Evolutionary conservation across 2,113 vertebrate species (phyloP).

Genomic region (Rousettus leschenaultii): DNA sequence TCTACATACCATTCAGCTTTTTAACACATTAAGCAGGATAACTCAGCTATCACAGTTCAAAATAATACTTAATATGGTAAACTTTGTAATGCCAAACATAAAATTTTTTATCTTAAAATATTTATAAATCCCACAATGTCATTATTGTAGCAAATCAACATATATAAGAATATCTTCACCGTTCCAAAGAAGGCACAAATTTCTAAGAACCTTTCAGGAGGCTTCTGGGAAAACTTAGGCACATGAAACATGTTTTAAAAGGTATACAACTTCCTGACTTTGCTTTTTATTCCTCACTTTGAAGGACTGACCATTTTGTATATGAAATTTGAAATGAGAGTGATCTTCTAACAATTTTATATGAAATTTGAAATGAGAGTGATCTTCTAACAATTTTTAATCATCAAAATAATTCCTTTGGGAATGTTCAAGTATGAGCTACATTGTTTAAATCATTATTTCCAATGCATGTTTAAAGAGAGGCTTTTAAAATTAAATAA

Average conservation of each 20-base stretch:
- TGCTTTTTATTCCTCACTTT: not conserved
- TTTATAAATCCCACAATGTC: not conserved
- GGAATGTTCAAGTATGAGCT: not conserved
- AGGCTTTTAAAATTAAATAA: conserved; percentile 52
- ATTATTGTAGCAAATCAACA: conserved; percentile 6
- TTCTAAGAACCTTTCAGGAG: conserved; percentile 8
- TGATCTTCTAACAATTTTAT: conserved; percentile 24
- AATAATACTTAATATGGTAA: not conserved
- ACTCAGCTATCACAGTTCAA: not conserved
- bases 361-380: conserved; percentile 21
- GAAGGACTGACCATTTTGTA: not conserved
- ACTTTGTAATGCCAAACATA: not conserved
- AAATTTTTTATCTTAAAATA: conserved; percentile 15
- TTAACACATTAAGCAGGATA: not conserved
- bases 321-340: conserved; percentile 20
- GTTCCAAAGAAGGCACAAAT: not conserved
- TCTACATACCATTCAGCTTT: not conserved
- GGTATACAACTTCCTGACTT: not conserved
- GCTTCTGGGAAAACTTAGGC: not conserved
- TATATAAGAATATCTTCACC: not conserved
- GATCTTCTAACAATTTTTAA: conserved; percentile 33
- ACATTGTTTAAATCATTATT: not conserved
- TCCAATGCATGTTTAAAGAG: not conserved
- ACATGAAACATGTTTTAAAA: not conserved
- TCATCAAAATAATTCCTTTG: not conserved